These are phyloP conservation scores for Gallirallus australis DNA, from an alignment of 2,797 vertebrate genomes.

Conservation along the genomic window DNA sequence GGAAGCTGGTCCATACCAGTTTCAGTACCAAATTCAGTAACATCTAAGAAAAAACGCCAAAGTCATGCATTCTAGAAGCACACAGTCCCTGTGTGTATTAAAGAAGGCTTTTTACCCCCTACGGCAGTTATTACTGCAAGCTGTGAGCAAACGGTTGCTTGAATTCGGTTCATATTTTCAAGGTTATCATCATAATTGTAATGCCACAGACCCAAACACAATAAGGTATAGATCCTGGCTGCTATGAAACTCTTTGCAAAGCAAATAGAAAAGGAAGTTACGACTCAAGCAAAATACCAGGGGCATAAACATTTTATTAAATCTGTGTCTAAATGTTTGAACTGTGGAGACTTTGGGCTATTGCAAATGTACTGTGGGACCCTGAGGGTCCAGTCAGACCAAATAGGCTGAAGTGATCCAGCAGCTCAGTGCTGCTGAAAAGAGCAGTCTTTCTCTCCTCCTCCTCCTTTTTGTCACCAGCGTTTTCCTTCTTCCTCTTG, in stretches of 20 bases:
- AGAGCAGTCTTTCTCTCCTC: neutral
- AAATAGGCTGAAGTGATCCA: neutral
- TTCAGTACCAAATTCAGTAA: neutral
- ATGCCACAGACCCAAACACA: neutral
- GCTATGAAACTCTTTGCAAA: neutral
- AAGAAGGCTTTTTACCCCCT: neutral
- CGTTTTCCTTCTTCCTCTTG: neutral
- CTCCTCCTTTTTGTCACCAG: neutral
- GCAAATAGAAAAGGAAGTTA: neutral
- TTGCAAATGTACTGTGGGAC: neutral
- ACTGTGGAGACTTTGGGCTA: neutral
- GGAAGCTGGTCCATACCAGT: neutral
- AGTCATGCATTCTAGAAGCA: neutral
- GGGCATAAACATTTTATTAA: neutral
- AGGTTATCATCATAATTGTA: neutral
- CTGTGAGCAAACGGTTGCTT: neutral
- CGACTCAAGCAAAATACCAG: neutral
- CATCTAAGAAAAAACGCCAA: neutral
- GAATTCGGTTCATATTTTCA: neutral
- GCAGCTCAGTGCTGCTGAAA: neutral
- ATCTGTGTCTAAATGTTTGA: neutral
- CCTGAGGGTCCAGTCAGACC: neutral
- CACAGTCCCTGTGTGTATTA: neutral
- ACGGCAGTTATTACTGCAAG: neutral
- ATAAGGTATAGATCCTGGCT: neutral